phyloP scores from a whole-genome alignment of 2,113 vertebrate genomes.

The Girardinichthys multiradiatus region DNA sequence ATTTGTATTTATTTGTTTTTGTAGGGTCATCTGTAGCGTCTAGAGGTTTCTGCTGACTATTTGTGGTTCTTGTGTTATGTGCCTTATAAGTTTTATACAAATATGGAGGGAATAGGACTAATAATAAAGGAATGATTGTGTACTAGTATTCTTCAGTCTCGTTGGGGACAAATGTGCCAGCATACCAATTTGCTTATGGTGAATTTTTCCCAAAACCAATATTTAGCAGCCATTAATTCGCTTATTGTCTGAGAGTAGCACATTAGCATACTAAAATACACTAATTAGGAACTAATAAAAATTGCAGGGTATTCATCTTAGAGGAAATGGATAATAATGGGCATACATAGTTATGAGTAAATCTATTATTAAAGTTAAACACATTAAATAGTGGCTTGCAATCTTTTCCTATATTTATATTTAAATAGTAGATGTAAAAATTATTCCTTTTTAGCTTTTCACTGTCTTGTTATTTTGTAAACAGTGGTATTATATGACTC shows the following conservation, averaged over 20 bases:
- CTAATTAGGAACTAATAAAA: neutral
- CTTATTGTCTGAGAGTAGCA: neutral
- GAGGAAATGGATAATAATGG: neutral
- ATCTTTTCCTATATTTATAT: neutral
- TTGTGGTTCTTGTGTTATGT: neutral
- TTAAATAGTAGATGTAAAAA: neutral
- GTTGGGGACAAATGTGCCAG: slow-evolving; percentile 4
- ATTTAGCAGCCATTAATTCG: neutral
- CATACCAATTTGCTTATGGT: neutral
- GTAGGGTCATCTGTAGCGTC: neutral
- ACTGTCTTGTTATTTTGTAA: neutral
- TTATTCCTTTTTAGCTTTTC: neutral
- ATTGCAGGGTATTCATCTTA: neutral
- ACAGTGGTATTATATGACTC: too few relatives aligned
- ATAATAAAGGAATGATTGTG: neutral
- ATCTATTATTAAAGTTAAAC: neutral
- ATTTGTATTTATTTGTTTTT: neutral
- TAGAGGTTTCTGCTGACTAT: neutral
- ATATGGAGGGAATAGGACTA: neutral
- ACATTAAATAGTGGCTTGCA: neutral
- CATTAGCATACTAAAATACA: slow-evolving; percentile 1
- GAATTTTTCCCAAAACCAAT: neutral
- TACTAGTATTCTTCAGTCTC: neutral
- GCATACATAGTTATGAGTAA: neutral
- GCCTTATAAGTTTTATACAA: neutral